Conservation (phyloP, 2,888 invertebrate genomes). For the Digitonthophagus gazella region DNA sequence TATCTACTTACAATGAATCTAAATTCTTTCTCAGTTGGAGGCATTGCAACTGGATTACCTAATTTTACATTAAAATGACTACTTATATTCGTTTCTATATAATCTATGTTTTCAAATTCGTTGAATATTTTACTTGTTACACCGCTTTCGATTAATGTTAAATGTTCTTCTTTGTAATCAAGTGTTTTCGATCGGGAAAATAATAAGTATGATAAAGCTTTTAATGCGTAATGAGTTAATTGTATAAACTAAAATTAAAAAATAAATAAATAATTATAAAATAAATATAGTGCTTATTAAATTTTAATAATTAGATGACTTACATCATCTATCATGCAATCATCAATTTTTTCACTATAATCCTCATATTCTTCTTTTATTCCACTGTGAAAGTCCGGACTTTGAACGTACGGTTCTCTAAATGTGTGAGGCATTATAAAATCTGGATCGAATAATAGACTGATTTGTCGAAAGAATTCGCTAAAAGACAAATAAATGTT, state of each 20-base stretch:
- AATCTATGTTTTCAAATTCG: neutral
- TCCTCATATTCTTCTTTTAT: neutral
- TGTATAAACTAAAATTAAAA: neutral
- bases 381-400: neutral
- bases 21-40: neutral
- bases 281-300: neutral
- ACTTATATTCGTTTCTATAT: neutral
- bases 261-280: neutral
- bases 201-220: neutral
- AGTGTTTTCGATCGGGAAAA: neutral
- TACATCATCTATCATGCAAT: neutral
- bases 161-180: neutral
- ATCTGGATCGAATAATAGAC: neutral
- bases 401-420: neutral
- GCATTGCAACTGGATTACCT: neutral
- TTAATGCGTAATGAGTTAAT: neutral
- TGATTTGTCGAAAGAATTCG: slow-evolving; percentile 1
- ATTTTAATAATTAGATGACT: neutral
- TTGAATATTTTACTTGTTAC: slow-evolving; percentile 1
- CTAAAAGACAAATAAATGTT: slow-evolving; percentile 11
- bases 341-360: neutral
- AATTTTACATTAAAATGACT: neutral
- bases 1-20: neutral
- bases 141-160: neutral
- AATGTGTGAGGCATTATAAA: neutral